Percentiles rank a stretch among this genome's conserved stretches.
These are phyloP conservation scores for Agriotes lineatus DNA, from an alignment of 2,888 invertebrate genomes.

Conservation along the genomic window DNA sequence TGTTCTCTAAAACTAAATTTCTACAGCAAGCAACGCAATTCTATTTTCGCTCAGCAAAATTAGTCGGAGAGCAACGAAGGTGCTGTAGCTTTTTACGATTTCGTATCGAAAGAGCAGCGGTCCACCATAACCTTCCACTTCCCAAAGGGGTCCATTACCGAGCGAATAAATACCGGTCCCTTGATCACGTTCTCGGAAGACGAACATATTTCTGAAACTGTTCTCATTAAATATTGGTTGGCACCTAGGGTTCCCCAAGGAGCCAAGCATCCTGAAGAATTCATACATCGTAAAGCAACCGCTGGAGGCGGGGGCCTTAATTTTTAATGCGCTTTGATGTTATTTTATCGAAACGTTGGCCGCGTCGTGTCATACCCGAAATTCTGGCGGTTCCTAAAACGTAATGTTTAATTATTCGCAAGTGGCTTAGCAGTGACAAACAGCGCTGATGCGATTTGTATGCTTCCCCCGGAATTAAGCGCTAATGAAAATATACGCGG, in stretches of 20 bases:
- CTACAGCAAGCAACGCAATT: too few relatives aligned
- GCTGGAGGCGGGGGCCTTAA: slow-evolving; percentile 16
- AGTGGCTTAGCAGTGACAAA: slow-evolving; percentile 33
- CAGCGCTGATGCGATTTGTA: slow-evolving; percentile 32
- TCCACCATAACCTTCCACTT: too few relatives aligned
- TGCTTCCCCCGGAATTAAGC: slow-evolving; percentile 27
- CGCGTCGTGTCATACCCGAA: neutral
- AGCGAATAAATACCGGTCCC: neutral
- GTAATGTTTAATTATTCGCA: slow-evolving; percentile 38
- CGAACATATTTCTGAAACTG: slow-evolving; percentile 15
- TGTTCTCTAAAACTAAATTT: too few relatives aligned
- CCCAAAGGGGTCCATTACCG: neutral
- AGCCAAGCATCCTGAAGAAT: slow-evolving; percentile 31
- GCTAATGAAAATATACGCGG: slow-evolving; percentile 39
- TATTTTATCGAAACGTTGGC: too few relatives aligned
- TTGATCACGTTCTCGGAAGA: neutral
- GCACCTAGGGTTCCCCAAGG: slow-evolving; percentile 1
- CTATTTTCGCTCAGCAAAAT: too few relatives aligned
- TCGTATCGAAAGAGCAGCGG: too few relatives aligned
- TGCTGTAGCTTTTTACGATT: too few relatives aligned
- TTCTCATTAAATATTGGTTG: slow-evolving; percentile 38
- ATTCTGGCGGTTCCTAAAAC: slow-evolving; percentile 9
- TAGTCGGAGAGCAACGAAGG: too few relatives aligned
- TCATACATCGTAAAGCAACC: slow-evolving; percentile 30
- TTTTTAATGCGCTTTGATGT: slow-evolving; percentile 23